Base-by-base conservation (phyloP, 2,888 invertebrate genomes). In the Cataglyphis albicans region DNA sequence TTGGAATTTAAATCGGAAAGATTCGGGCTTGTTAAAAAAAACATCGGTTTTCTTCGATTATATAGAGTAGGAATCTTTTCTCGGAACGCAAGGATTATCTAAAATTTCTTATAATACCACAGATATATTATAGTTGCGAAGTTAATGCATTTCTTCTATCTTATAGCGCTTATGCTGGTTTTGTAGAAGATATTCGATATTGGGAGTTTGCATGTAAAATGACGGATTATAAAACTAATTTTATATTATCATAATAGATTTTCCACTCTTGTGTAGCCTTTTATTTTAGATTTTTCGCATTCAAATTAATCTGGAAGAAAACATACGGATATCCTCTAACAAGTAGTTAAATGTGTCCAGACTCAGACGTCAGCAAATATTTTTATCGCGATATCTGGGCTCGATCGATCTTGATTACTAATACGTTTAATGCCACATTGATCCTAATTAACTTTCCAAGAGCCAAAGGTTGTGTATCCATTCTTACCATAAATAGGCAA, bases 391-490 rank as follows among this genome's bases (percentile, higher is more conserved):
- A 65, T 29, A 87, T 83, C 88, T 82, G 83, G 83, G 67, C 57
- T 29, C 73, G 57, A 74, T 80, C 76, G 75, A 65, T 78, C 21
- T 9, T 82, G 81, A 89, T 88, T 90, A 90, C 88, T 86, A 73
- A 65, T 81, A 81, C 83, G 82, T 84, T 84, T 38, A 80, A 84
- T 44, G 9, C 32, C 80, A 21, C 52, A 68, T 38, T 35, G 67
- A 73, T 57, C 32, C 18, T 55, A 44, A 52, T 59, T 41, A 35
- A 48, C 3, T 35, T 35, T 75, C 6, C 6, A 38, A n/a, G n/a
- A 38, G 7, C 7, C 7, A 12, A 65, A 52, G 0, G 5, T 35
- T 38, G 15, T 25, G 32, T 35, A 75, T 48, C 6, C 38, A 25
- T n/a, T 12, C 15, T 29, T 25, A 63, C 15, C 5, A 1, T 21